Conservation (phyloP, 2,113 vertebrate genomes). For the Thinocorus orbignyianus region DNA sequence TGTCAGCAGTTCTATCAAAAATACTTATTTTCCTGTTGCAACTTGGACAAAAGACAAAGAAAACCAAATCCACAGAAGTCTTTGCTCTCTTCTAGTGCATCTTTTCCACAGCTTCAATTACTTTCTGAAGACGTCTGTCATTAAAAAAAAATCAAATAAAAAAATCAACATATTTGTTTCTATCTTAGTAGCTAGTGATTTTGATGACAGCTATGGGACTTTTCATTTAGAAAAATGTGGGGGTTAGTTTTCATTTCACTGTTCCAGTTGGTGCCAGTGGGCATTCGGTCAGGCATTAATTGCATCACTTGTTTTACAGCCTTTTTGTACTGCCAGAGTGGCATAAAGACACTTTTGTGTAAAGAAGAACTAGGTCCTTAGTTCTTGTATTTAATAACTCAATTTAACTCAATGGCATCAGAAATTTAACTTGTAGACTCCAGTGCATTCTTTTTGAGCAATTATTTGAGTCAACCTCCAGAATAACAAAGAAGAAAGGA, state of each 20-base stretch:
- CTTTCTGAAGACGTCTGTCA: not conserved
- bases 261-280: not conserved
- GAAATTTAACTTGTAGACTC: not conserved
- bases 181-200: not conserved
- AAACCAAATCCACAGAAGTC: not conserved
- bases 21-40: slow-evolving; percentile 38
- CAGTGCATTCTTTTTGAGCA: not conserved
- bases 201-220: not conserved
- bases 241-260: not conserved
- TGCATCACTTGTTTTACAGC: not conserved
- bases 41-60: not conserved
- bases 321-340: not conserved
- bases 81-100: not conserved
- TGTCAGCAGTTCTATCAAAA: slow-evolving; percentile 56
- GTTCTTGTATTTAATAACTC: not conserved
- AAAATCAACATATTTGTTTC: not conserved
- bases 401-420: not conserved
- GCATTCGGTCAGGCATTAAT: not conserved
- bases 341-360: not conserved
- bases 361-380: not conserved
- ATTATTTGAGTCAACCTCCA: not conserved
- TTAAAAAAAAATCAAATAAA: not conserved
- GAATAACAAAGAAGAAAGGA: not conserved
- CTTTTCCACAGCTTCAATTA: not conserved
- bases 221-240: not conserved